Evolutionary conservation across 2,113 vertebrate species (phyloP), one percentile per base, ranked within the genome.

Genomic region (Eptesicus fuscus): DNA sequence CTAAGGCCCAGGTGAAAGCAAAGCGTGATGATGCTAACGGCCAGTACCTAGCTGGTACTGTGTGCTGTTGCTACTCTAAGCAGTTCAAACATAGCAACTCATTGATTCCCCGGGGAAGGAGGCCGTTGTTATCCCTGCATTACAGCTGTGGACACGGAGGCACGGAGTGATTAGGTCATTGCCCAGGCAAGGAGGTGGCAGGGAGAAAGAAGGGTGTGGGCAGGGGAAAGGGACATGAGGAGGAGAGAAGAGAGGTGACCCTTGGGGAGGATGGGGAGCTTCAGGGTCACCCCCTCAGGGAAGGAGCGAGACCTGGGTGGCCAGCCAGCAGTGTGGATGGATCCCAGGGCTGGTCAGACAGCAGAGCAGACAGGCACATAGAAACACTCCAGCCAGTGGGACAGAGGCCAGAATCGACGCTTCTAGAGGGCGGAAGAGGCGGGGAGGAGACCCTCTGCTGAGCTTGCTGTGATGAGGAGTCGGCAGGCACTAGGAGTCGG

Each of bases 1-100:
- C 35, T 7, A 7, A 10, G 28, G 35, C n/a, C 12, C 22, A n/a
- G 61, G 25, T 6, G 44, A 44, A 20, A 20, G 32, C 2, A 11
- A 28, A 47, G 7, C 1, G 0, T 5, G 5, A 7, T 9, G 30
- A 35, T 2, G 35, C 1, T 1, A 2, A 7, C 2, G 32, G 49
- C 28, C 3, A 22, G 56, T 51, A 13, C 30, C 6, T 9, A 2
- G 18, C 12, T 9, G 56, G 3, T 53, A 11, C 20, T 16, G 0
- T 28, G 49, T 5, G 42, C 11, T 2, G 30, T 13, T 30, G 16
- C 69, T 32, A 28, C 18, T n/a, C 44, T 35, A 40, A 47, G 63
- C 37, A 2, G 5, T 22, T n/a, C 32, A 16, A 13, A n/a, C n/a
- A 14, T 0, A 14, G 35, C 20, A 4, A 4, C 40, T 67, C 40